Base-by-base conservation (phyloP, 2,113 vertebrate species). In the Hystrix cristata region DNA sequence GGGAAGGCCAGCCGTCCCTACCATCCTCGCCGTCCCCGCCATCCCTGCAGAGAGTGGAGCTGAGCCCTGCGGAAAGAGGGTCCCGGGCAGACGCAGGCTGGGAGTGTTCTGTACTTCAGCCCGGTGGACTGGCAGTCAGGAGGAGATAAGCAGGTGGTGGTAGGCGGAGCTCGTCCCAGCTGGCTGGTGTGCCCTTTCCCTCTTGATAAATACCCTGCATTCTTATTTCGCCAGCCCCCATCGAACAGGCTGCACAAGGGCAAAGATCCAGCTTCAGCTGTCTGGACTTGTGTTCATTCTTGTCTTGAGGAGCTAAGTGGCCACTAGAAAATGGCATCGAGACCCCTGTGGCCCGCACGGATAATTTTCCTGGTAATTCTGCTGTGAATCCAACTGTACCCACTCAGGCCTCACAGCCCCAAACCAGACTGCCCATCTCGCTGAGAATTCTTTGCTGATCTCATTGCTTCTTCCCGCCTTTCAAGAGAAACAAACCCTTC, bases 121-220 rank as follows among this genome's bases (percentile, higher is more conserved):
- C 7, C n/a, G 0, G 27, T 16, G 43, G n/a, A 43, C 4, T 1
- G 80, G 65, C 23, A 7, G 53, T n/a, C 9, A 0, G 11, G 55
- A 72, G n/a, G 38, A 67, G 94, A 85, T 53, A 74, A 91, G 83
- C 29, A 7, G 79, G 82, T 31, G 64, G 57, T 1, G 21, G 53
- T 27, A 62, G 88, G 51, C 0, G 38, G 95, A 55, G 79, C 79
- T 55, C 34, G 76, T n/a, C 46, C 72, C 23, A 7, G 80, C 46
- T n/a, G 67, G 55, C 29, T 10, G 51, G 14, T 0, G 5, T 9
- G 4, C 64, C 46, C 34, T 84, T 59, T 34, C 0, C 64, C 53
- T 55, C 43, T 72, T 18, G 59, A 78, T 72, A 87, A 78, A 46
- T 6, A 48, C 19, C 4, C 7, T 19, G 38, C 64, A 5, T 72